Percentiles rank a stretch among this genome's conserved stretches.
These are phyloP conservation scores for Trypoxylus dichotomus DNA, from an alignment of 1,140 invertebrate species.

Conservation along the genomic window DNA sequence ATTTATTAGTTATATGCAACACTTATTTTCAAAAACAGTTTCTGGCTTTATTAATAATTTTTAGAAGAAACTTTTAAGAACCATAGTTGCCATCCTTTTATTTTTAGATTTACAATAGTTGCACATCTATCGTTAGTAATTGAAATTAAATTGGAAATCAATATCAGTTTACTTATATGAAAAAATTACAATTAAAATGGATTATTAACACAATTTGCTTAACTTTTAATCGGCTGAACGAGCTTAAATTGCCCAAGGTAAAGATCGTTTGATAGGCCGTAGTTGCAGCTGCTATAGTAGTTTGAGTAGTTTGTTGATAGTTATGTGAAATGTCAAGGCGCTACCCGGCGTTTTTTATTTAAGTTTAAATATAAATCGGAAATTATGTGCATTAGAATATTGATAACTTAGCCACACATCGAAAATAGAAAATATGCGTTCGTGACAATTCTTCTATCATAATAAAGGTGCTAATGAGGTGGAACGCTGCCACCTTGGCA, in stretches of 20 bases:
- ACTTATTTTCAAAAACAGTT: too few species aligned
- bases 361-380: too few species aligned
- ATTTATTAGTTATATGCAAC: too few species aligned
- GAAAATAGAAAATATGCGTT: background rate
- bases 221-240: background rate
- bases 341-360: background rate
- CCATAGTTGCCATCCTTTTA: too few species aligned
- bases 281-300: background rate
- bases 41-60: too few species aligned
- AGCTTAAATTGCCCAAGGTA: background rate
- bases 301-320: background rate
- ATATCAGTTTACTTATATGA: too few species aligned
- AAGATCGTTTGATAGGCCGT: background rate
- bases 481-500: constrained; percentile 12
- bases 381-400: background rate
- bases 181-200: too few species aligned
- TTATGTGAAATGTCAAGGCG: background rate
- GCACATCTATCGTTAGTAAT: too few species aligned
- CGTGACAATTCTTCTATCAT: background rate
- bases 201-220: background rate
- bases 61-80: too few species aligned
- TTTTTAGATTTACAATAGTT: too few species aligned
- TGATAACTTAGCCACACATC: background rate
- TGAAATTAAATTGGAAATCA: too few species aligned
- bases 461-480: constrained; percentile 13